Percentiles rank a stretch among this genome's conserved stretches.
These are phyloP conservation scores for Orthosia incerta DNA, from an alignment of 2,888 invertebrate species.

Conservation along the genomic window DNA sequence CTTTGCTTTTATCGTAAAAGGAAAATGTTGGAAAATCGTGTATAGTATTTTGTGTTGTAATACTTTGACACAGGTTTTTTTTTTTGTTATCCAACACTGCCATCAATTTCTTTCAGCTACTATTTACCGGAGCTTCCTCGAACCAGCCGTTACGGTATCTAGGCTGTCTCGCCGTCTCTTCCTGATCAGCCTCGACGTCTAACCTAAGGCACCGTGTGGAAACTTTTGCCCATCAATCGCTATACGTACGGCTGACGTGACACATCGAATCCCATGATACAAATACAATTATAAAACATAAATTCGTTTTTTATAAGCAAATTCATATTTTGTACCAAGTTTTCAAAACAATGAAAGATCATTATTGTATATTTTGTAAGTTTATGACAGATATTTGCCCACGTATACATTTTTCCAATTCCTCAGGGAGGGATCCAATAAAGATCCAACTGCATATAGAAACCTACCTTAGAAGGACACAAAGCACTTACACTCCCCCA, in stretches of 20 bases:
- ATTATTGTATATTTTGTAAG: not conserved
- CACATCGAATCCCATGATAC: not conserved
- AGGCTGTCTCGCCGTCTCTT: too few species aligned
- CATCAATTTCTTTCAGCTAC: not conserved
- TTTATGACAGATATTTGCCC: not conserved
- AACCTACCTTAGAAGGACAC: constrained; percentile 43
- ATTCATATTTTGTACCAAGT: too few species aligned
- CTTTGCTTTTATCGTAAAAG: not conserved
- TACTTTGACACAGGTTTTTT: not conserved
- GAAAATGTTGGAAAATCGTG: not conserved
- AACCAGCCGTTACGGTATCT: too few species aligned
- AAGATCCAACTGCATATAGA: constrained; percentile 42
- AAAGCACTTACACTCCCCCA: constrained; percentile 47
- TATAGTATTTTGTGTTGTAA: not conserved
- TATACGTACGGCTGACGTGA: not conserved
- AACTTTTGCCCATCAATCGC: too few species aligned
- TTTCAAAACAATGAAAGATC: not conserved
- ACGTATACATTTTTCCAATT: not conserved
- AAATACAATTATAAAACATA: too few species aligned
- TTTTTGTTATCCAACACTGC: not conserved
- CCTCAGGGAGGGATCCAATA: constrained; percentile 30
- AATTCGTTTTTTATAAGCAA: too few species aligned
- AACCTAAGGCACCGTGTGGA: too few species aligned
- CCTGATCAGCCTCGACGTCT: too few species aligned
- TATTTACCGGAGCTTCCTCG: not conserved